Evolutionary conservation across 1,140 invertebrate genomes (phyloP).

Genomic region (Plectrocnemia conspersa): DNA sequence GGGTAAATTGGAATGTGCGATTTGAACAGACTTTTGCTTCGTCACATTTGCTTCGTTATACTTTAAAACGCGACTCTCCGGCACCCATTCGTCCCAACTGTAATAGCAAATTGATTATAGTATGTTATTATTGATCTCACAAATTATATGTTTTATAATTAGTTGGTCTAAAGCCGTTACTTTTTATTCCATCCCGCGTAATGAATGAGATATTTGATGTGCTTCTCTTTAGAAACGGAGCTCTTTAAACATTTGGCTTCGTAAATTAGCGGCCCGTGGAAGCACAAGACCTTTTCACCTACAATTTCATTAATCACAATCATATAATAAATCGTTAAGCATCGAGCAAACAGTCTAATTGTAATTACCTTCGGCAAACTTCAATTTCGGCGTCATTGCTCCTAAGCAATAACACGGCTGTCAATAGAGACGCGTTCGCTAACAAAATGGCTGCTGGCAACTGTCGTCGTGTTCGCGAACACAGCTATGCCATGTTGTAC

Average conservation of each 20-base stretch:
- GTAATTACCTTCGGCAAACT: constrained; percentile 60
- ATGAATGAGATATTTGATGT: constrained; percentile 89
- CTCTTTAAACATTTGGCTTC: constrained; percentile 92
- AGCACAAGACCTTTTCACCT: constrained; percentile 95
- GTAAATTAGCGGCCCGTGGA: constrained; percentile 91
- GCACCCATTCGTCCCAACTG: constrained; percentile 99
- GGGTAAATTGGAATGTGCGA: constrained; percentile 71
- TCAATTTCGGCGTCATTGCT: constrained; percentile 50
- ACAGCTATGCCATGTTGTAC: no score
- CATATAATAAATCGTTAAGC: background rate
- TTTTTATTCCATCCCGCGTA: constrained; percentile 98
- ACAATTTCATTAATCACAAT: constrained; percentile 37
- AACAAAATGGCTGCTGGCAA: no score
- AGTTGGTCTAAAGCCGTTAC: constrained; percentile 52
- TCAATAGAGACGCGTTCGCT: no score
- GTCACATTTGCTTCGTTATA: constrained; percentile 88
- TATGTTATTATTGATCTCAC: no score
- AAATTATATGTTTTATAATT: no score
- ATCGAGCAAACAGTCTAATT: background rate
- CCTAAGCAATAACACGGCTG: no score
- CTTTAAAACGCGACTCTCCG: constrained; percentile 87
- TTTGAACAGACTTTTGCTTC: constrained; percentile 83
- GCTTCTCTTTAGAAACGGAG: constrained; percentile 76
- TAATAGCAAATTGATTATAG: constrained; percentile 38
- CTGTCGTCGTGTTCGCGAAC: no score